Conservation (phyloP, 2,113 vertebrate species). For the Takifugu flavidus region DNA sequence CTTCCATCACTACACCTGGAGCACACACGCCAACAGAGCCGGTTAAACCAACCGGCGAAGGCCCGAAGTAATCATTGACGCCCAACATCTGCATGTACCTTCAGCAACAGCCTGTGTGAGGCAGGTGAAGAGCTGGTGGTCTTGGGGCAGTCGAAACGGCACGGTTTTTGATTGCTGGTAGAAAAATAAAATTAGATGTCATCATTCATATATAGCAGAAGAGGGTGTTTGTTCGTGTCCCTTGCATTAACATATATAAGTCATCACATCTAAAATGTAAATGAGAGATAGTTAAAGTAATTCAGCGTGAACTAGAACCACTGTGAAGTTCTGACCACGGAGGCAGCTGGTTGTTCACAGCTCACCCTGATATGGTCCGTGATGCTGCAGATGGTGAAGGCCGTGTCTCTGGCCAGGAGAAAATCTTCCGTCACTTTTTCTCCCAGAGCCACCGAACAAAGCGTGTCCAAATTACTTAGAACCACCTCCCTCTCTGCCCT, state of each 20-base stretch:
- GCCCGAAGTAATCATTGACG: too few relatives aligned
- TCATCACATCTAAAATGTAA: too few relatives aligned
- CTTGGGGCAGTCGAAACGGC: slow-evolving; percentile 84
- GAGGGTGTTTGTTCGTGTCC: not conserved
- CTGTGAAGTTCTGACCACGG: not conserved
- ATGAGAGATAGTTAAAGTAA: too few relatives aligned
- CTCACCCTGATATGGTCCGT: slow-evolving; percentile 81
- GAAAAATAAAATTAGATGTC: slow-evolving; percentile 3
- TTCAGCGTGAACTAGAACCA: too few relatives aligned
- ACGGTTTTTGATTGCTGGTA: slow-evolving; percentile 68
- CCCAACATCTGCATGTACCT: slow-evolving; percentile 67
- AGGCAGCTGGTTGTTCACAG: not conserved
- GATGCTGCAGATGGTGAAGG: slow-evolving; percentile 82
- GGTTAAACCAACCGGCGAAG: not conserved
- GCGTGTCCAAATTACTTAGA: slow-evolving; percentile 88
- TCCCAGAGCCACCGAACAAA: slow-evolving; percentile 82
- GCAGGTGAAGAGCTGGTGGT: slow-evolving; percentile 82
- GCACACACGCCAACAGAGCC: not conserved
- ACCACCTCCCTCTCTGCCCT: slow-evolving; percentile 91
- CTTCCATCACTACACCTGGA: slow-evolving; percentile 74
- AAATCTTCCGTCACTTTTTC: slow-evolving; percentile 85
- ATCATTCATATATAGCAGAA: not conserved
- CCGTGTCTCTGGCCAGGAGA: slow-evolving; percentile 83
- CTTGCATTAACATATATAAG: not conserved
- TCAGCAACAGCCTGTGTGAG: slow-evolving; percentile 78